Evolutionary conservation across 2,797 vertebrate genomes (phyloP).

Genomic region (Chelmon rostratus): DNA sequence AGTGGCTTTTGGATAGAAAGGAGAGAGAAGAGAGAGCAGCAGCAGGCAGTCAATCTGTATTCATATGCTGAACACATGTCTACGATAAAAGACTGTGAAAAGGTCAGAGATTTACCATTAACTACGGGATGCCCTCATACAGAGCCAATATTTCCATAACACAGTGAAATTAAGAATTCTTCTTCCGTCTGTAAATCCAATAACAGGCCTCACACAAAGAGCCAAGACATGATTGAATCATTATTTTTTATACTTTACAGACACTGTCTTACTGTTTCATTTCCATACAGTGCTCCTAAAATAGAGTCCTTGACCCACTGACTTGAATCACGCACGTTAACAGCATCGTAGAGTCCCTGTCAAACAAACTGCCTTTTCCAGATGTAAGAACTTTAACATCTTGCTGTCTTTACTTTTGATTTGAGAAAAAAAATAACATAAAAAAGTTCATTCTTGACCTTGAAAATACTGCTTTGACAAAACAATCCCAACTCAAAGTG

Average conservation of each 20-base stretch:
- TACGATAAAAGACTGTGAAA: slow-evolving; percentile 59
- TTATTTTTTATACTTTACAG: neutral
- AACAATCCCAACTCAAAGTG: neutral
- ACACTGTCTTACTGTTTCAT: neutral
- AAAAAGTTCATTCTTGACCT: neutral
- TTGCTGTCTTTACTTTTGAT: neutral
- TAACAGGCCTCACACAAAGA: slow-evolving; percentile 19
- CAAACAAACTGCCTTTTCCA: neutral
- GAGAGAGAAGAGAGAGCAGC: slow-evolving; percentile 39
- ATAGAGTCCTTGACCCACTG: slow-evolving; percentile 21
- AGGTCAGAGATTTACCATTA: slow-evolving; percentile 59
- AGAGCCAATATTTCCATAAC: slow-evolving; percentile 37
- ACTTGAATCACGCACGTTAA: neutral
- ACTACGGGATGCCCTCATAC: slow-evolving; percentile 35
- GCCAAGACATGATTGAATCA: neutral
- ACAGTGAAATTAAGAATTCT: slow-evolving; percentile 12
- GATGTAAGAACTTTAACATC: neutral
- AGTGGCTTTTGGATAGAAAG: slow-evolving; percentile 38
- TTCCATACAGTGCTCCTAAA: neutral
- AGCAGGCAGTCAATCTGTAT: slow-evolving; percentile 64
- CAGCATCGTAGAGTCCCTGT: neutral
- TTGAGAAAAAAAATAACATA: neutral
- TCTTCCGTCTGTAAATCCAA: slow-evolving; percentile 32
- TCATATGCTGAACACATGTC: slow-evolving; percentile 58
- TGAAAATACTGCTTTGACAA: neutral